Percentiles rank a stretch among this genome's conserved stretches.
Evolutionary conservation across 2,113 vertebrate species (phyloP).

Genomic region (Mesitornis unicolor): DNA sequence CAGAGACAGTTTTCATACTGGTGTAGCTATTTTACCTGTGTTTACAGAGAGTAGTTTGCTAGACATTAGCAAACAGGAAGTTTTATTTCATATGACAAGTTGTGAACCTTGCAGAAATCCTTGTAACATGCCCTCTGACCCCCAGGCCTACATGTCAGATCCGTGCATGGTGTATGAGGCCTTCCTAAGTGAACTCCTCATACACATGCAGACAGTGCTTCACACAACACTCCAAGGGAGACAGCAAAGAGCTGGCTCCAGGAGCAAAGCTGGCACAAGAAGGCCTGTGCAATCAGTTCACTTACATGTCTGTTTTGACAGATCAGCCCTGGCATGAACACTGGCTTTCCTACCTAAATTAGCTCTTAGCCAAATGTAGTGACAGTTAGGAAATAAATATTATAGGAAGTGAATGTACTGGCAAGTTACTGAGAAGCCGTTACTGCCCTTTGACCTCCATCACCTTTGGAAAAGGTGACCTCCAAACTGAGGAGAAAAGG

Average conservation of each 20-base stretch:
- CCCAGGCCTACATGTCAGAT: neutral
- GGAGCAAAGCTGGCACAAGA: neutral
- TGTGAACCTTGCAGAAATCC: slow-evolving; percentile 26
- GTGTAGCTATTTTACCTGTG: neutral
- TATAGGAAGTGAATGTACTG: neutral
- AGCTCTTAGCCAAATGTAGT: neutral
- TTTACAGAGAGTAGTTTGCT: neutral
- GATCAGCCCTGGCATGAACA: neutral
- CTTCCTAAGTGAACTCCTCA: neutral
- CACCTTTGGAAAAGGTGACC: neutral
- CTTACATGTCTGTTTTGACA: slow-evolving; percentile 22
- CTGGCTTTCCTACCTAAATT: neutral
- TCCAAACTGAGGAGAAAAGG: neutral
- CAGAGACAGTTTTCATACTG: neutral
- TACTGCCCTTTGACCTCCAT: neutral
- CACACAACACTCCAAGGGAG: neutral
- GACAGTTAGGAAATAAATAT: neutral
- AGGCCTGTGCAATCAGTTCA: neutral
- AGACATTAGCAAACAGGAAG: neutral
- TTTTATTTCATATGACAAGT: neutral
- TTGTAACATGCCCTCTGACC: neutral
- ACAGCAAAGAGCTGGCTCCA: neutral
- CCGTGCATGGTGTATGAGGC: neutral
- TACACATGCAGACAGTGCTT: neutral
- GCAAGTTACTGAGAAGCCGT: neutral